These are phyloP conservation scores for Sinocyclocheilus rhinocerous DNA, from an alignment of 2,113 vertebrate species.

Conservation along the genomic window DNA sequence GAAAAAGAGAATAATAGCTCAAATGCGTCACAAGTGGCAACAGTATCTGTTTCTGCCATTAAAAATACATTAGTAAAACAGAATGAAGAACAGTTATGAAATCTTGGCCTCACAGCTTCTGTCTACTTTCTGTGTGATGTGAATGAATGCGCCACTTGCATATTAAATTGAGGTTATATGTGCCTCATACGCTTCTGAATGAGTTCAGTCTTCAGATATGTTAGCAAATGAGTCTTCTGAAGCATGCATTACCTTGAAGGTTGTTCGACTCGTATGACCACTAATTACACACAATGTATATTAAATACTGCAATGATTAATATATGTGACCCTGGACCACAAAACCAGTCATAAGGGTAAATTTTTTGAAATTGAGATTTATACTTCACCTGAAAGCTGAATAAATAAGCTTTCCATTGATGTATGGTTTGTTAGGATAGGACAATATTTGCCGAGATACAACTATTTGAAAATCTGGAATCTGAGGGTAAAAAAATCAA, in stretches of 20 bases:
- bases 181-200: not conserved
- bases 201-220: not conserved
- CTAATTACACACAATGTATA: not conserved
- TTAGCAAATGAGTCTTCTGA: not conserved
- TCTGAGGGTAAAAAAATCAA: no score
- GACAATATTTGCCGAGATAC: no score
- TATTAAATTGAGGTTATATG: conserved; percentile 10
- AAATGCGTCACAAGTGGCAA: conserved; percentile 17
- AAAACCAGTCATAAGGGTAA: no score
- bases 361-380: no score
- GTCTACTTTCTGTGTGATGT: not conserved
- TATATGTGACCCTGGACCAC: not conserved
- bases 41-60: conserved; percentile 10
- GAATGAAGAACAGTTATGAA: not conserved
- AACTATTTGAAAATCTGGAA: no score
- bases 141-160: not conserved
- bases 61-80: conserved; percentile 30
- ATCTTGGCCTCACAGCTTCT: not conserved
- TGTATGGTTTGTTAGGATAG: no score
- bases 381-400: no score
- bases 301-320: not conserved
- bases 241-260: not conserved
- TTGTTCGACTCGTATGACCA: not conserved
- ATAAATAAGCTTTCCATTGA: no score
- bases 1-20: conserved; percentile 37